Base-by-base conservation (phyloP, 2,797 vertebrate genomes). In the Pelodytes ibericus region DNA sequence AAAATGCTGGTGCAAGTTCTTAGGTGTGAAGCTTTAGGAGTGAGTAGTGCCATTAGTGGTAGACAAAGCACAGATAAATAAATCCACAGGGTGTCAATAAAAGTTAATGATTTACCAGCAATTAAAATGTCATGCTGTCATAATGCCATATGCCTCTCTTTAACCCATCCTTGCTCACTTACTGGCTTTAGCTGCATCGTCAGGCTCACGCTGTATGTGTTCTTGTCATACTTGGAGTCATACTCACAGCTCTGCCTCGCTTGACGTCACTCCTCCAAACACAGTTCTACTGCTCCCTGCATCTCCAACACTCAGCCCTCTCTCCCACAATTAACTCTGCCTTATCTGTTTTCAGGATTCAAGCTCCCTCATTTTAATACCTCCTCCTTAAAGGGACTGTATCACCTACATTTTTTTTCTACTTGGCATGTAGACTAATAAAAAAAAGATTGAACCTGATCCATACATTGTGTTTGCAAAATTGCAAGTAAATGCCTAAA, bases 161-260 rank as follows among this genome's bases (percentile, higher is more conserved):
- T 31, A 10, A 7, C 61, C 31, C 18, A 20, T 24, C 22, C 24
- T 29, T 22, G 18, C 1, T 8, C 51, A 72, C 93, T 93, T 85
- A 93, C 89, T 49, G 89, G 92, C 84, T 91, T 90, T 66, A 93
- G 91, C 88, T 84, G 88, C 60, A 88, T 84, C 83, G 82, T 83
- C 85, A 92, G 86, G 88, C 90, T 95, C 92, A 91, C 92, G 89
- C 80, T 70, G 74, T 72, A 71, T 57, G 60, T 83, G 62, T 83
- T 81, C 72, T 69, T 44, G 73, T 65, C 62, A 66, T 66, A 30
- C 67, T 64, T 30, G 70, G 44, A 64, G 24, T 22, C 30, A 63
- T 29, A 27, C n/a, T 72, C 39, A 26, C 61, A 66, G 62, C 75
- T 77, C 75, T 77, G 51, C 41, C 61, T 39, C 70, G 33, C 20